Evolutionary conservation across 2,888 invertebrate species (phyloP).

Genomic region (Plagodis pulveraria): DNA sequence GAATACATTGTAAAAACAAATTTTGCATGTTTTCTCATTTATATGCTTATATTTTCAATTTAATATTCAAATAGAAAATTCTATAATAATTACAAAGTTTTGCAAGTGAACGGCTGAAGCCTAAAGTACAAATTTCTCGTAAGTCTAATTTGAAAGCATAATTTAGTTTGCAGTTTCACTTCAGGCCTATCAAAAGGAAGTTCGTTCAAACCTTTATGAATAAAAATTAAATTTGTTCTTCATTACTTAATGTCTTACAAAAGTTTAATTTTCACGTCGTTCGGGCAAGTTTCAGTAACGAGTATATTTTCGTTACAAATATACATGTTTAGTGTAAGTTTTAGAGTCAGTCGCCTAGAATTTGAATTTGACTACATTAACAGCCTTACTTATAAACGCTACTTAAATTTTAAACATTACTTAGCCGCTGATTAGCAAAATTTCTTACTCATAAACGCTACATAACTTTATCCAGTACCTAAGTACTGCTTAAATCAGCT

Average conservation of each 20-base stretch:
- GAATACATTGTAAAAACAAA: conserved; percentile 15
- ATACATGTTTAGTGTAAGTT: conserved; percentile 12
- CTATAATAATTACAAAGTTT: conserved; percentile 15
- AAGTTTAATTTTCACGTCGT: conserved; percentile 44
- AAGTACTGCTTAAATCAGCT: too few species aligned
- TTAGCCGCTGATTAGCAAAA: too few species aligned
- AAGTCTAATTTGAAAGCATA: conserved; percentile 45
- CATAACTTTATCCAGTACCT: too few species aligned
- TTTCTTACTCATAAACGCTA: too few species aligned
- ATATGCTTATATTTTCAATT: conserved; percentile 1
- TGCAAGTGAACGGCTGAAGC: conserved; percentile 15
- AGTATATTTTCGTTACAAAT: conserved; percentile 22
- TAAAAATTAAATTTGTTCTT: conserved; percentile 55
- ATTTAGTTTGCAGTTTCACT: conserved; percentile 52
- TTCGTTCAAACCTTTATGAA: conserved; percentile 53
- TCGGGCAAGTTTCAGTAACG: conserved; percentile 20
- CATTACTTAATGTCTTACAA: conserved; percentile 51
- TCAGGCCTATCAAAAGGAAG: conserved; percentile 49
- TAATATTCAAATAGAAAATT: not conserved
- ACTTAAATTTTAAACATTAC: too few species aligned
- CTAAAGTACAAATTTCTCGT: conserved; percentile 25
- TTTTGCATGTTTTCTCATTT: not conserved
- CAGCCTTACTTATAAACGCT: too few species aligned
- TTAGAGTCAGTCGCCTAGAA: not conserved
- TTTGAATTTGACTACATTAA: too few species aligned